Evolutionary conservation across 2,113 vertebrate species (phyloP).

Genomic region (Nycticebus coucang): DNA sequence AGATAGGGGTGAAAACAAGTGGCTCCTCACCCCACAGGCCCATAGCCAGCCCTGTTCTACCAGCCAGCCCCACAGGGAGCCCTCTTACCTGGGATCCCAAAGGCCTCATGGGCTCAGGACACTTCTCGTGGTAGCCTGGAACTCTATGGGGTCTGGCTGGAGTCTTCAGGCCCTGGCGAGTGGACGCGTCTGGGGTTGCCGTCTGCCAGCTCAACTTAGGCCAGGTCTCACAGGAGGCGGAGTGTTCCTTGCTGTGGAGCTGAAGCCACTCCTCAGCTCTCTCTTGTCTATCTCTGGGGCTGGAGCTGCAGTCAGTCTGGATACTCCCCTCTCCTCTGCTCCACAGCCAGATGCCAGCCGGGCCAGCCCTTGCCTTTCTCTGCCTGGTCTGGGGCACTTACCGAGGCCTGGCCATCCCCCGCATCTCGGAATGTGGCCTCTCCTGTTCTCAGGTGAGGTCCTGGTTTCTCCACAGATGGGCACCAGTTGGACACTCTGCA

Average conservation of each 20-base stretch:
- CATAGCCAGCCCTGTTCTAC: neutral
- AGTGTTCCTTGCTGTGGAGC: neutral
- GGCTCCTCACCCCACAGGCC: neutral
- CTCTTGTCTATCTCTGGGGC: neutral
- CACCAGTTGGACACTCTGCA: neutral
- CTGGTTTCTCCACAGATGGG: no score
- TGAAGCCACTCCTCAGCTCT: neutral
- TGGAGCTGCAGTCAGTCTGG: neutral
- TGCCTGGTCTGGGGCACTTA: neutral
- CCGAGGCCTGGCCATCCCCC: neutral
- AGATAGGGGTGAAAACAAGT: accelerated
- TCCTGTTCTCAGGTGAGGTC: slow-evolving; percentile 56
- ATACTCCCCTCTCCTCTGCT: neutral
- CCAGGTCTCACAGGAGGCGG: neutral
- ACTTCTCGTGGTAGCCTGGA: neutral
- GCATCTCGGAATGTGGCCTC: neutral
- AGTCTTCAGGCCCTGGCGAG: neutral
- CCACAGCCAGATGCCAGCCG: neutral
- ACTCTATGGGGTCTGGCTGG: neutral
- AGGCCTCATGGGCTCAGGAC: neutral
- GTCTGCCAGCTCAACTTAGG: neutral
- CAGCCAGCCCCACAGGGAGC: neutral
- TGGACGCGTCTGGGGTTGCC: neutral
- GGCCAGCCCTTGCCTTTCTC: accelerated
- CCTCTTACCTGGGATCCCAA: no score